Percentiles rank a stretch among this genome's conserved stretches.
phyloP scores from a whole-genome alignment of 2,888 invertebrate species.

The Cylindroiulus punctatus region DNA sequence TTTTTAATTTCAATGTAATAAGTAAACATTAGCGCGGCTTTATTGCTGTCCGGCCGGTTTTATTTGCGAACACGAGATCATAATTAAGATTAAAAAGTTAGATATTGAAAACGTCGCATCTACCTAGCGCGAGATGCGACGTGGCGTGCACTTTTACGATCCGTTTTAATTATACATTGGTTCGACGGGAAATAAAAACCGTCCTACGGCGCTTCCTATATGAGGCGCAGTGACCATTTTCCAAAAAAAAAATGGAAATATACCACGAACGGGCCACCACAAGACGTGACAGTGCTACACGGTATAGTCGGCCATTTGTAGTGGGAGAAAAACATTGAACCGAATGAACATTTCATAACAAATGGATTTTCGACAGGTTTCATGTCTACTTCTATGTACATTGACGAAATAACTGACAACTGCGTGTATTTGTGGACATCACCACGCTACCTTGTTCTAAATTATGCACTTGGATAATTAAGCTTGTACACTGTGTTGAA shows the following conservation, averaged over 20 bases:
- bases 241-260: neutral
- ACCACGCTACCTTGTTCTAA: too few species aligned
- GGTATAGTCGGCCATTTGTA: too few species aligned
- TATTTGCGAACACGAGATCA: conserved; percentile 37
- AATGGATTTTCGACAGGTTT: too few species aligned
- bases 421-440: too few species aligned
- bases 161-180: conserved; percentile 38
- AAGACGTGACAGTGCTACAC: too few species aligned
- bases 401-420: too few species aligned
- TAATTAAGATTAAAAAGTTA: conserved; percentile 42
- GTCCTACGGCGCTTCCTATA: neutral
- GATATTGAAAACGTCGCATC: conserved; percentile 37
- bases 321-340: too few species aligned
- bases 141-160: conserved; percentile 31
- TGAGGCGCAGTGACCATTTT: neutral
- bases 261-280: too few species aligned
- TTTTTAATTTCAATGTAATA: conserved; percentile 42
- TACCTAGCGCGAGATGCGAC: conserved; percentile 13
- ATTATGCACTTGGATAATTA: too few species aligned
- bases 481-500: too few species aligned
- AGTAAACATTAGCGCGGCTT: conserved; percentile 38
- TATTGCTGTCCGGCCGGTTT: conserved; percentile 38
- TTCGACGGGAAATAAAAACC: conserved; percentile 30
- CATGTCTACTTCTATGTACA: too few species aligned
- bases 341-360: too few species aligned